These are phyloP conservation scores for Empis stercorea DNA, from an alignment of 2,888 invertebrate species.

Conservation along the genomic window DNA sequence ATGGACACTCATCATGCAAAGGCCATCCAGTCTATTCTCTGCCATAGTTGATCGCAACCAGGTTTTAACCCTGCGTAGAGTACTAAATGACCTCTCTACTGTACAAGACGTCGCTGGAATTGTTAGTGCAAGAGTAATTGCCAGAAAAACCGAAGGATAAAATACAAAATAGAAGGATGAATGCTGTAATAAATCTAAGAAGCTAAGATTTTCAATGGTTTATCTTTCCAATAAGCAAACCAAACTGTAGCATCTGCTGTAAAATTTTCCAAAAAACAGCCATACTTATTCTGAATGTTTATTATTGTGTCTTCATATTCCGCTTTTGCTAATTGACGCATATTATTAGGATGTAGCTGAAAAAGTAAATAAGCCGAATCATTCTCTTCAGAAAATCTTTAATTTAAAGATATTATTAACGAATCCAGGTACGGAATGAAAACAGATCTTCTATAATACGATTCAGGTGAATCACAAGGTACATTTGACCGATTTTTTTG, in stretches of 20 bases:
- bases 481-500: constrained; percentile 1
- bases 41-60: constrained; percentile 4
- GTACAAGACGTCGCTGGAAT: constrained; percentile 1
- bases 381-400: neutral
- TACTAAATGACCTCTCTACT: constrained; percentile 2
- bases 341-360: neutral
- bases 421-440: neutral
- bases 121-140: neutral
- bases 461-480: neutral
- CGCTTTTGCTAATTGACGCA: neutral
- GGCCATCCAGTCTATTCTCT: neutral
- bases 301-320: neutral
- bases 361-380: neutral
- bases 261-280: neutral
- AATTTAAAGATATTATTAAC: neutral
- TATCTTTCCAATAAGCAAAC: neutral
- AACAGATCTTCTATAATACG: neutral
- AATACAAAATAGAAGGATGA: neutral
- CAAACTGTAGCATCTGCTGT: neutral
- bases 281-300: neutral
- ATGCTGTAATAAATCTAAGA: neutral
- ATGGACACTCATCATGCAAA: too few species aligned
- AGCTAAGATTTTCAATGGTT: neutral
- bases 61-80: constrained; percentile 1
- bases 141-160: too few species aligned